phyloP scores from a whole-genome alignment of 2,797 vertebrate genomes.

The Notamacropus eugenii region DNA sequence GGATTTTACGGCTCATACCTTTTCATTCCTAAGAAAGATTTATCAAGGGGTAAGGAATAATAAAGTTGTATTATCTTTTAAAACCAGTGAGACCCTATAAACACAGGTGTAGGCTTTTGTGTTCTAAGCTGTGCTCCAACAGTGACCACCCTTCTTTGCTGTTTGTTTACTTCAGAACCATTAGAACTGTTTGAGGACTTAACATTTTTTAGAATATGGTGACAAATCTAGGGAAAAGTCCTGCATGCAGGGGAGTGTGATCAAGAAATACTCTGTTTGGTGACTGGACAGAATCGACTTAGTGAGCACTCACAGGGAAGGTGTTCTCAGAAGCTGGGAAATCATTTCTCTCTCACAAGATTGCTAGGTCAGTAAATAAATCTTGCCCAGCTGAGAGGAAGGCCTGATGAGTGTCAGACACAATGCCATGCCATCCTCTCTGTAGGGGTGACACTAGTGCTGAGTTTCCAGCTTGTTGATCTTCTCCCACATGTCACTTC shows the following conservation, averaged over 20 bases:
- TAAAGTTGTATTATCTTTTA: conserved; percentile 7
- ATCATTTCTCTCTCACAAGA: conserved; percentile 51
- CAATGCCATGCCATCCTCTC: background rate
- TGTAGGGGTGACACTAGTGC: conserved; percentile 1
- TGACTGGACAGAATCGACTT: conserved; percentile 39
- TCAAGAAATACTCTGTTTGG: conserved; percentile 27
- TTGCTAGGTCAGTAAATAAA: conserved; percentile 35
- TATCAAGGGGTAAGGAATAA: background rate
- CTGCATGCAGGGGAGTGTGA: background rate
- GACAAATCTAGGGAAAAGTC: conserved; percentile 30
- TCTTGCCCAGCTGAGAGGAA: conserved; percentile 29
- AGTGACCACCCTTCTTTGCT: background rate
- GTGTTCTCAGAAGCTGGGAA: conserved; percentile 52
- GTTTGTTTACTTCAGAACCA: conserved; percentile 34
- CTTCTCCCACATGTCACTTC: conserved; percentile 3
- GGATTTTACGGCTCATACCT: background rate
- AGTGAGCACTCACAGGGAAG: conserved; percentile 23
- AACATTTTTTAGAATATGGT: conserved; percentile 23
- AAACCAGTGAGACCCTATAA: conserved; percentile 22
- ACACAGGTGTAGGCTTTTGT: background rate
- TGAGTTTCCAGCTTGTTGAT: conserved; percentile 24
- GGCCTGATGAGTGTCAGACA: conserved; percentile 21
- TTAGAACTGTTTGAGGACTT: conserved; percentile 36
- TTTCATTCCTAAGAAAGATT: background rate
- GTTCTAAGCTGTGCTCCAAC: conserved; percentile 36